A percentile compares a stretch with the other conserved stretches of the same genome.
Conservation (phyloP, 1,140 invertebrate genomes). For the Hermetia illucens region DNA sequence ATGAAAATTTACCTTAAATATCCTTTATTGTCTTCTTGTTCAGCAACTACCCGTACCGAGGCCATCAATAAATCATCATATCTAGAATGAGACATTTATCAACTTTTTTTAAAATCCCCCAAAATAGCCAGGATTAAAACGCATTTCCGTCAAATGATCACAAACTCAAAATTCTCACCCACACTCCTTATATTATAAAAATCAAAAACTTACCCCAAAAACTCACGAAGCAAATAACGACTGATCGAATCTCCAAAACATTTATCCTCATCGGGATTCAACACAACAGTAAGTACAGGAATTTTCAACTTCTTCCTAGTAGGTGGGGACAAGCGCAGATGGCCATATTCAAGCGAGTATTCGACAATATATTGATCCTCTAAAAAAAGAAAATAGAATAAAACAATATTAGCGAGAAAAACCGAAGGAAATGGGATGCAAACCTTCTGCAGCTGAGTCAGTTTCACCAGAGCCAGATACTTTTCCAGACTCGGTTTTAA, state of each 20-base stretch:
- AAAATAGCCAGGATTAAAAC: background rate
- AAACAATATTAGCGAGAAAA: too few species aligned
- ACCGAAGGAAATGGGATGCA: too few species aligned
- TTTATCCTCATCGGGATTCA: slow-evolving; percentile 74
- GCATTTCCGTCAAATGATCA: background rate
- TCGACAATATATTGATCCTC: slow-evolving; percentile 95
- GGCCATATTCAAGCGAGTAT: slow-evolving; percentile 94
- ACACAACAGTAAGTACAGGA: slow-evolving; percentile 79
- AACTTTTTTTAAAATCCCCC: background rate
- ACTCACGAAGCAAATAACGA: slow-evolving; percentile 77
- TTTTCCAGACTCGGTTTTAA: slow-evolving; percentile 66
- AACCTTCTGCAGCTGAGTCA: too few species aligned
- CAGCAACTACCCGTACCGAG: slow-evolving; percentile 86
- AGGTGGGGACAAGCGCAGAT: slow-evolving; percentile 74
- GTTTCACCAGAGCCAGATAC: slow-evolving; percentile 62
- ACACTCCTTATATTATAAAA: background rate
- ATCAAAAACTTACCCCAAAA: slow-evolving; percentile 48
- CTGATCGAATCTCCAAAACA: slow-evolving; percentile 92
- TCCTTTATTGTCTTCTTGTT: slow-evolving; percentile 93
- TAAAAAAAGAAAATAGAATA: slow-evolving; percentile 40
- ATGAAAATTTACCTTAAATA: slow-evolving; percentile 64
- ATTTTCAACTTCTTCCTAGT: slow-evolving; percentile 77
- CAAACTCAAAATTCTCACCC: background rate
- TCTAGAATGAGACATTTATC: slow-evolving; percentile 4
- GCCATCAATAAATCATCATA: slow-evolving; percentile 96